Evolutionary conservation across 2,888 invertebrate species (phyloP).

Genomic region (Drosophila neotestacea): DNA sequence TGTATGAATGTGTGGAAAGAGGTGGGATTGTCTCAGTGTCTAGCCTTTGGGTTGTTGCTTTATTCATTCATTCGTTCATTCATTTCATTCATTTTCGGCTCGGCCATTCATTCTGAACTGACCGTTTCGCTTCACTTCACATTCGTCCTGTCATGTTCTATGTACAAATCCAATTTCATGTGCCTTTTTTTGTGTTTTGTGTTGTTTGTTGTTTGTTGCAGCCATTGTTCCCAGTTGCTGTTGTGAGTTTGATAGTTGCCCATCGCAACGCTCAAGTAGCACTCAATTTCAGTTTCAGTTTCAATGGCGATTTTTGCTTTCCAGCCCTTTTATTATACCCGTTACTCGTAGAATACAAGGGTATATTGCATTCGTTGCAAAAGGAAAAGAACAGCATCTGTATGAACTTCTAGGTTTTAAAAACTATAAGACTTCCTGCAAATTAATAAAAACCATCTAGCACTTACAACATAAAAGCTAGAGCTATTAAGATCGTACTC

Average conservation of each 20-base stretch:
- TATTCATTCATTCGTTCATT: conserved; percentile 44
- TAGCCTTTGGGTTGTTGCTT: conserved; percentile 35
- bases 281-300: conserved; percentile 33
- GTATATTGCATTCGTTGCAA: too few species aligned
- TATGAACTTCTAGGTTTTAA: too few species aligned
- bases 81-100: conserved; percentile 46
- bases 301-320: conserved; percentile 27
- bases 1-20: not conserved
- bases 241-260: conserved; percentile 32
- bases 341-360: too few species aligned
- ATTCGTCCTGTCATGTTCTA: conserved; percentile 43
- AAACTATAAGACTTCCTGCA: too few species aligned
- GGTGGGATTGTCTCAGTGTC: not conserved
- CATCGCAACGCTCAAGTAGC: conserved; percentile 49
- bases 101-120: conserved; percentile 36
- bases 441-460: too few species aligned
- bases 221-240: conserved; percentile 23
- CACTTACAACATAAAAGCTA: too few species aligned
- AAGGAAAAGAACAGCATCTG: too few species aligned
- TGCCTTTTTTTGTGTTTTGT: conserved; percentile 34
- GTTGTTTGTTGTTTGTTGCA: conserved; percentile 22
- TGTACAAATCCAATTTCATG: conserved; percentile 65
- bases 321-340: conserved; percentile 14
- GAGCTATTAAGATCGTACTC: too few species aligned
- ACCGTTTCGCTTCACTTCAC: conserved; percentile 28